These are phyloP conservation scores for Eledone cirrhosa DNA, from an alignment of 2,888 invertebrate genomes.

Conservation along the genomic window DNA sequence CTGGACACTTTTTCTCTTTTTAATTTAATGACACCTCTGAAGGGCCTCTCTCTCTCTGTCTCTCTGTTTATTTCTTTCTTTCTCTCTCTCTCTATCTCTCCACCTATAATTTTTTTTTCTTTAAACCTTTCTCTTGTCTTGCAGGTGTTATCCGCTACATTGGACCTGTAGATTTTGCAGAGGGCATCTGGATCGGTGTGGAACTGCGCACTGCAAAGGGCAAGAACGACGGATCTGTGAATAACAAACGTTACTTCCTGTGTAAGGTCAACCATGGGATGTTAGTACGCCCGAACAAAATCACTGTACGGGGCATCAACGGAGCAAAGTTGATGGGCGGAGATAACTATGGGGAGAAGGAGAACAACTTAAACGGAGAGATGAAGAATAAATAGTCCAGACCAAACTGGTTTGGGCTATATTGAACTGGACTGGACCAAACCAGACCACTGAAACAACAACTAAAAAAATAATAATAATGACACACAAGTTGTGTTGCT, in stretches of 20 bases:
- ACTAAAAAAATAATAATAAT: no score
- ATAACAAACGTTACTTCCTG: constrained; percentile 63
- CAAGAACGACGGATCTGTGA: constrained; percentile 66
- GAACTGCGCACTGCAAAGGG: constrained; percentile 67
- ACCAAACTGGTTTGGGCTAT: no score
- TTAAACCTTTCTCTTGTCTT: constrained; percentile 26
- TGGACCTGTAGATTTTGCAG: constrained; percentile 69
- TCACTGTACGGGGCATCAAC: constrained; percentile 69
- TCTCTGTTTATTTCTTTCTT: no score
- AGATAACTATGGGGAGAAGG: background rate
- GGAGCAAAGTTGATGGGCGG: constrained; percentile 66
- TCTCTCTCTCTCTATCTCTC: no score
- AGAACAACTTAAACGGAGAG: constrained; percentile 16
- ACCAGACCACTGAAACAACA: no score
- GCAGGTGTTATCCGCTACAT: constrained; percentile 66
- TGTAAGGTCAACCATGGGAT: constrained; percentile 64
- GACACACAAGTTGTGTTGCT: no score
- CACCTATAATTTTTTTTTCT: no score
- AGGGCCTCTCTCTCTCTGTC: no score
- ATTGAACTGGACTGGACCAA: no score
- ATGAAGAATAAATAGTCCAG: background rate
- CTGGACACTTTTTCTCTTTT: background rate
- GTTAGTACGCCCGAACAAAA: constrained; percentile 65
- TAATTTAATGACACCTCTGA: no score
- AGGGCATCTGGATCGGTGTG: constrained; percentile 69